Base-by-base conservation (phyloP, 2,888 invertebrate species). In the Eupithecia abbreviata region DNA sequence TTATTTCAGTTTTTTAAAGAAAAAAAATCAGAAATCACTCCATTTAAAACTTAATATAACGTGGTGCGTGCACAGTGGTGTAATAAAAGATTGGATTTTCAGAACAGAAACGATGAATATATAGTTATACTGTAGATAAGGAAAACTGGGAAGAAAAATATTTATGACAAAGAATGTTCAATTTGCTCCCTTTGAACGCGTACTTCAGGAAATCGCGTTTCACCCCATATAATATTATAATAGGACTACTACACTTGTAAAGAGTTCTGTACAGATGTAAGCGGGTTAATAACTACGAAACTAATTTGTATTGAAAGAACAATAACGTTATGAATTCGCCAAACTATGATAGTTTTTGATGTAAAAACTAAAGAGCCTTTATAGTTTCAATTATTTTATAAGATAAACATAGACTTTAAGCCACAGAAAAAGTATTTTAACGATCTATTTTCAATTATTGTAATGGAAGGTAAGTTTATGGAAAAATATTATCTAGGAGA, bases 131-230 rank as follows among this genome's bases (percentile, higher is more conserved):
- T 51, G 51, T 51, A 15, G 1, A 58, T 18, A 30, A 62, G 10
- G 62, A 30, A 62, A 62, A 30, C 4, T 10, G 10, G 18, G 30
- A 30, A 30, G 30, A 4, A 30, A 30, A 62, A 30, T 10, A 62
- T 62, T 62, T 62, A 62, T 30, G 62, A 10, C 30, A 62, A n/a
- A 62, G 30, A 30, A 62, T 62, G 62, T 62, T 62, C 62, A 62
- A 62, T 62, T 62, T 62, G 10, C 9, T 4, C 62, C 62, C 62
- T 62, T 30, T 30, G 10, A 30, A 10, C 62, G 62, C 30, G 6
- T 58, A 10, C 18, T n/a, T 7, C n/a, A 18, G 18, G 18, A 58
- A 58, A 58, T 58, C 10, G 4, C 58, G 58, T 58, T 18, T 58
- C 10, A 18, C 9, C 9, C 18, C 0, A 30, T 30, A 30, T 30